Evolutionary conservation across 2,113 vertebrate species (phyloP).

Genomic region (Cervus canadensis): DNA sequence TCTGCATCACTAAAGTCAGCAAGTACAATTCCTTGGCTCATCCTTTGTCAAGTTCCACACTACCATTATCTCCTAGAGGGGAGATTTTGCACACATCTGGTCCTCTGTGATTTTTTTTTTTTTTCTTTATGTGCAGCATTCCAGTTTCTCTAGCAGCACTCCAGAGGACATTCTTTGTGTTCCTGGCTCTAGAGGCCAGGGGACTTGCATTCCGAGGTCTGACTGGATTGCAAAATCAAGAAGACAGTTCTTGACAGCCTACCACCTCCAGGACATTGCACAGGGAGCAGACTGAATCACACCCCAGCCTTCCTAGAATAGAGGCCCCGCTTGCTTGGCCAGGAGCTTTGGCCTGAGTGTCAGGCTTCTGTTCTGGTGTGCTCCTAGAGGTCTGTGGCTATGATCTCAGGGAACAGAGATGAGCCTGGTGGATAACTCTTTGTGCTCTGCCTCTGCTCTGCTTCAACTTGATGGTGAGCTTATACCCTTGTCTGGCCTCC

Average conservation of each 20-base stretch:
- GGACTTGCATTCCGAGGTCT: not conserved
- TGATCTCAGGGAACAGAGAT: not conserved
- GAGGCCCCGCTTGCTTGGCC: fast-evolving
- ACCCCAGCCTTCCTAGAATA: not conserved
- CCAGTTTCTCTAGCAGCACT: not conserved
- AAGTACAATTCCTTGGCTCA: not conserved
- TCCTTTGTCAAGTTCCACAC: not conserved
- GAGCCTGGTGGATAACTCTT: not conserved
- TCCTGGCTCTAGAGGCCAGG: not conserved
- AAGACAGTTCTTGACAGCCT: not conserved
- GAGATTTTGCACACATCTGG: not conserved
- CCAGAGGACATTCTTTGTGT: not conserved
- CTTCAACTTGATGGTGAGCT: not conserved
- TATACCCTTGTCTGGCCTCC: not conserved
- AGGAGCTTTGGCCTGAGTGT: not conserved
- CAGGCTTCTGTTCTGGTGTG: too few relatives aligned
- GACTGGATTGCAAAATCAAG: not conserved
- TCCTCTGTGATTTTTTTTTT: not conserved
- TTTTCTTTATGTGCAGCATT: not conserved
- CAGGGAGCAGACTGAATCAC: not conserved
- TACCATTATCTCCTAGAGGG: not conserved
- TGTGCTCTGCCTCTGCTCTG: not conserved
- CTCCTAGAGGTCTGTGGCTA: not conserved
- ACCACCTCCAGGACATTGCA: not conserved
- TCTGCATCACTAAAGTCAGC: not conserved